Evolutionary conservation across 2,113 vertebrate genomes (phyloP).

Genomic region (Trogon melanurus): DNA sequence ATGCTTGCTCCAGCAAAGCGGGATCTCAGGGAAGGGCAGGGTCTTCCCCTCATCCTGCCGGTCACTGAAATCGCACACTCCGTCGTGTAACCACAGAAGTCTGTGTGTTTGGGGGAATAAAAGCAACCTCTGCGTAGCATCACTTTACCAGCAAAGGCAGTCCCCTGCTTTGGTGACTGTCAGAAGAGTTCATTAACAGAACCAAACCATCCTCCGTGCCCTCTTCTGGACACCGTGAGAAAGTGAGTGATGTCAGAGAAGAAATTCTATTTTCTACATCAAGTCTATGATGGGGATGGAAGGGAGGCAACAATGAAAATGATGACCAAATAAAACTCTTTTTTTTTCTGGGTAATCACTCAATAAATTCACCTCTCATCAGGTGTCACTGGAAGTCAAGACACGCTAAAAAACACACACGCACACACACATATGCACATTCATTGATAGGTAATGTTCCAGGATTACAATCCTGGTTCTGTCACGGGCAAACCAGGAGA

Average conservation of each 20-base stretch:
- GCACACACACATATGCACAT: background rate
- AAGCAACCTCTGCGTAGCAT: background rate
- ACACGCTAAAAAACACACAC: background rate
- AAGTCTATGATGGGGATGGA: background rate
- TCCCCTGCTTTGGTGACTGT: background rate
- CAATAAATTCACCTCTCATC: background rate
- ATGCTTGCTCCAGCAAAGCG: background rate
- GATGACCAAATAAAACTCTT: background rate
- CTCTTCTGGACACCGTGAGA: background rate
- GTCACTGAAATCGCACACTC: background rate
- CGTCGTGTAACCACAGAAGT: background rate
- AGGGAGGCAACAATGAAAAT: background rate
- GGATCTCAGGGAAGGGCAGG: background rate
- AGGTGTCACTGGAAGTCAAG: background rate
- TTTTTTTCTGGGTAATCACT: background rate
- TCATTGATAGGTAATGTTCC: background rate
- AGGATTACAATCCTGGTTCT: background rate
- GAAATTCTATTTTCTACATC: background rate
- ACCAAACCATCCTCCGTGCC: background rate
- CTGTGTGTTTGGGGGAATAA: background rate
- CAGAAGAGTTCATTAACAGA: background rate
- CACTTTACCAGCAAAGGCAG: background rate
- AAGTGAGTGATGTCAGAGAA: background rate
- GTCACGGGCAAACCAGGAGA: background rate
- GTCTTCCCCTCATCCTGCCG: background rate